Percentiles rank a stretch among this genome's conserved stretches.
Evolutionary conservation across 2,113 vertebrate species (phyloP).

Genomic region (Platichthys stellatus): DNA sequence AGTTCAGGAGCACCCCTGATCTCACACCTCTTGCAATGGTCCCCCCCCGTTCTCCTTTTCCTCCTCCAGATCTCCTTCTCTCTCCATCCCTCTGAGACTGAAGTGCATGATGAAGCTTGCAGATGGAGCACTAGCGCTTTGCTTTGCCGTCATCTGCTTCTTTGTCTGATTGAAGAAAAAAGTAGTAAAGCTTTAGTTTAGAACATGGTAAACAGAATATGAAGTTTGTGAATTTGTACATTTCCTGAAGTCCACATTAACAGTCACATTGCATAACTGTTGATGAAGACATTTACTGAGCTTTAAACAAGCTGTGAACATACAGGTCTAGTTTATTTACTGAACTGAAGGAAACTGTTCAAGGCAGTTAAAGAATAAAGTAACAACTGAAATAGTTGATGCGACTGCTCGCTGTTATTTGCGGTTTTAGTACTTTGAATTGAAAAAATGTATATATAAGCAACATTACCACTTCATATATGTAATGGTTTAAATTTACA

Average conservation of each 20-base stretch:
- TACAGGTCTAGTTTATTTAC: not conserved
- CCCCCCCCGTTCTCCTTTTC: slow-evolving; percentile 35
- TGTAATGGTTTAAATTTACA: not conserved
- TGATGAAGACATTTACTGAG: no score
- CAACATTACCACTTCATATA: no score
- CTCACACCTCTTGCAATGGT: slow-evolving; percentile 58
- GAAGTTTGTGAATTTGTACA: no score
- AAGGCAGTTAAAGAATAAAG: no score
- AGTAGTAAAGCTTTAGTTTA: no score
- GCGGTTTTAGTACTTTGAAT: not conserved
- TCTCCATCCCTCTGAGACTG: slow-evolving; percentile 57
- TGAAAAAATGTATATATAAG: no score
- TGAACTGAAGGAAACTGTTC: not conserved
- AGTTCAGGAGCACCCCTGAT: slow-evolving; percentile 70
- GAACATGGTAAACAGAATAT: no score
- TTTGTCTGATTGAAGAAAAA: slow-evolving; percentile 52
- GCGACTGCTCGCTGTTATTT: not conserved
- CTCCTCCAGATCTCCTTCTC: slow-evolving; percentile 44
- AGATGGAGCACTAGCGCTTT: slow-evolving; percentile 70
- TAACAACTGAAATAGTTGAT: not conserved
- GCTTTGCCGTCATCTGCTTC: slow-evolving; percentile 78
- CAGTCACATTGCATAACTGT: no score
- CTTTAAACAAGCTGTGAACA: no score
- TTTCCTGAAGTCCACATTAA: no score
- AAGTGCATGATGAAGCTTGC: slow-evolving; percentile 52